Evolutionary conservation across 2,797 vertebrate genomes (phyloP), one percentile per base, ranked within the genome.

Genomic region (Enteromius trimaculatus): DNA sequence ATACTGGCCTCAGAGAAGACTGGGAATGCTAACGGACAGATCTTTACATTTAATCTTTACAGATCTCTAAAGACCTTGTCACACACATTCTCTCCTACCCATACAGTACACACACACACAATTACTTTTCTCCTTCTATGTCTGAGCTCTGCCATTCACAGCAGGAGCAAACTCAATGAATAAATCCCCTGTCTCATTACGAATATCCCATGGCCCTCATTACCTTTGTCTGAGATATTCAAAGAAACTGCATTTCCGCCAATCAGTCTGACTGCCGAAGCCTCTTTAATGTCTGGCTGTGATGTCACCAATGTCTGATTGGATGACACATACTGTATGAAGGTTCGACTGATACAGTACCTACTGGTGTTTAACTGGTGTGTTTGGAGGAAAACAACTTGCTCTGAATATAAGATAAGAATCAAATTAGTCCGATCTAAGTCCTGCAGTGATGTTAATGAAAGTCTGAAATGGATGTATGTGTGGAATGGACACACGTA

Each of bases 211-310:
- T 44, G 62, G 39, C 19, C 44, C 23, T 80, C 69, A 78, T 84
- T 81, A 82, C 53, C 60, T 66, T 75, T 76, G 42, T 80, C 64
- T 80, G 23, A 47, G 39, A 88, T 77, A 82, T 84, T 83, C 69
- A 82, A 72, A 77, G 9, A 62, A 62, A 19, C 26, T 21, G 17
- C 47, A 37, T 74, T 39, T 69, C 31, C 11, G 19, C 80, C 58
- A 71, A 82, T 86, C 79, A 42, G 17, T 4, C 58, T 19, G 51
- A 21, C 74, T 10, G 13, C 23, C 65, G 19, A 21, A 3, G 13
- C n/a, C n/a, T 55, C 69, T 80, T 71, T 60, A 39, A 71, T 71
- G 14, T 71, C 16, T 64, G 39, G 72, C 17, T 13, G 80, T 64
- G 9, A 69, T 51, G 81, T 64, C 55, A 69, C 42, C 21, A 2